Evolutionary conservation across 2,113 vertebrate species (phyloP), one percentile per base, ranked within the genome.

Genomic region (Ranitomeya variabilis): DNA sequence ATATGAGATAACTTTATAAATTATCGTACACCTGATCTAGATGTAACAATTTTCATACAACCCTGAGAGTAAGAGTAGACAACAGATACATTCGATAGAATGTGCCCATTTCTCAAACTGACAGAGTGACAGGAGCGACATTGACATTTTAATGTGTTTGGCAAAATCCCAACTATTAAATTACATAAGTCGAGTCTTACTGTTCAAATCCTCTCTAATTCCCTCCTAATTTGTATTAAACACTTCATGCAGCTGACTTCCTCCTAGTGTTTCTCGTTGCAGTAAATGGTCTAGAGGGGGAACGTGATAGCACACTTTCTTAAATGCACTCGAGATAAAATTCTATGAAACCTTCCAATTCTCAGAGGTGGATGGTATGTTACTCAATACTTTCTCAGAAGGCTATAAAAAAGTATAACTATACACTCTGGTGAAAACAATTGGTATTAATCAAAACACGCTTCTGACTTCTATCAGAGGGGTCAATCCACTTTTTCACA

Each of bases 391-490:
- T 80, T 23, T 80, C 52, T 74, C 67, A 88, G 62, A 55, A 66
- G 51, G 69, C 80, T 62, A 77, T 88, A 88, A 88, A 76, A 45
- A 83, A 73, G 80, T 81, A 83, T 88, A 83, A 37, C 21, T 83
- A 83, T 88, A 83, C 80, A 83, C 51, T 23, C 67, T 18, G 80
- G 31, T 83, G 69, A 64, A 83, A 84, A 88, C 54, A 88, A 83
- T 31, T 83, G 67, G 57, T 31, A 62, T 16, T 79, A 86, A 86
- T 66, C 74, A 86, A 54, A 76, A 66, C 52, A 81, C 13, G 16
- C 69, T 73, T 64, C 80, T 83, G 87, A 80, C 80, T 37, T 83
- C 37, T 67, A 59, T 59, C 23, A 71, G 51, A 80, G 26, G 23
- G 78, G 64, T 81, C 64, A 67, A 80, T 87, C 19, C 79, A 16